phyloP scores from a whole-genome alignment of 2,797 vertebrate genomes.

The Phylloscopus collybita region DNA sequence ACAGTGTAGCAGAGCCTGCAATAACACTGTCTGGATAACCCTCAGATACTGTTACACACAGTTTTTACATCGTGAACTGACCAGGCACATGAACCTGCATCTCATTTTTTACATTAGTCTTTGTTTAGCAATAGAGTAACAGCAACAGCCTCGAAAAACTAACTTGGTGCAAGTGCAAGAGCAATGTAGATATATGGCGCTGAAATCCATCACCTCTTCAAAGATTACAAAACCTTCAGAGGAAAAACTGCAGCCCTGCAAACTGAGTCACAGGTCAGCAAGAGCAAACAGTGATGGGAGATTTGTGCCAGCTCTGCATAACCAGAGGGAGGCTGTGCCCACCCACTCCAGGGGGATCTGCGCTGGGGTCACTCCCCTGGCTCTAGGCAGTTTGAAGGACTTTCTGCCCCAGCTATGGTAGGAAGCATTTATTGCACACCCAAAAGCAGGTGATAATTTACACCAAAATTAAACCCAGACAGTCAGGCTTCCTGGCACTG shows the following conservation, averaged over 20 bases:
- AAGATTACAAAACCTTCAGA: neutral
- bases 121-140: neutral
- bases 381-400: neutral
- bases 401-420: neutral
- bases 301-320: neutral
- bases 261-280: neutral
- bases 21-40: neutral
- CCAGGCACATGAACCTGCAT: neutral
- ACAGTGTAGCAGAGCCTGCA: neutral
- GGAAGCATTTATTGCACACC: neutral
- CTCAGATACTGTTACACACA: neutral
- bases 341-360: neutral
- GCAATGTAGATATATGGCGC: accelerated
- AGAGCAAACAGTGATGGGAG: neutral
- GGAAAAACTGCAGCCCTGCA: neutral
- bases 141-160: neutral
- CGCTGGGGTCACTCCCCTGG: neutral
- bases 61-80: neutral
- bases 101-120: neutral
- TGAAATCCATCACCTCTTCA: neutral
- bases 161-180: neutral
- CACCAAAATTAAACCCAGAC: neutral
- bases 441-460: neutral
- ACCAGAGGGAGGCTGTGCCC: neutral
- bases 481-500: neutral